Percentiles rank a stretch among this genome's conserved stretches.
Evolutionary conservation across 1,140 invertebrate genomes (phyloP).

Genomic region (Triops longicaudatus): DNA sequence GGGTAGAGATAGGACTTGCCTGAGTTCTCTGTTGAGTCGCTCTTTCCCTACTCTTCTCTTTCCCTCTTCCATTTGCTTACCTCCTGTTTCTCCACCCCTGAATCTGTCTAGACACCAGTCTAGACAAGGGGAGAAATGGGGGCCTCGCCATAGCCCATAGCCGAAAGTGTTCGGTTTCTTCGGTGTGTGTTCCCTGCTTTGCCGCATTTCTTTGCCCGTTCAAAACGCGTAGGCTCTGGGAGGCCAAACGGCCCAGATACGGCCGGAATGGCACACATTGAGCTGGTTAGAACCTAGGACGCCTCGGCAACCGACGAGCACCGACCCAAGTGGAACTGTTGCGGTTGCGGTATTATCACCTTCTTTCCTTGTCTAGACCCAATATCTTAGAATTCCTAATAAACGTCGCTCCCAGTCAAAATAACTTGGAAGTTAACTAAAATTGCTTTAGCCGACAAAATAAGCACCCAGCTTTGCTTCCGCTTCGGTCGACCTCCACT

Average conservation of each 20-base stretch:
- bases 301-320: not conserved
- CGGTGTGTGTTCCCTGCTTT: not conserved
- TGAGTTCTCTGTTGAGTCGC: not conserved
- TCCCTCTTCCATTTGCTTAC: slow-evolving; percentile 11
- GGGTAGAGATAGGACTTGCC: not conserved
- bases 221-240: not conserved
- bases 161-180: slow-evolving; percentile 7
- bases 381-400: not conserved
- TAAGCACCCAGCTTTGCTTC: too few relatives aligned
- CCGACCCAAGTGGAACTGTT: not conserved
- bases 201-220: not conserved
- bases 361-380: not conserved
- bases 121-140: slow-evolving; percentile 11
- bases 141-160: not conserved
- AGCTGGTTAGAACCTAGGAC: not conserved
- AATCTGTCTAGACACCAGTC: slow-evolving; percentile 14
- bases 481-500: too few relatives aligned
- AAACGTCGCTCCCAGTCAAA: too few relatives aligned
- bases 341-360: not conserved
- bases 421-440: too few relatives aligned
- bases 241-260: not conserved
- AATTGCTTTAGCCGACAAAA: too few relatives aligned
- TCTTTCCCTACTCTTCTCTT: not conserved
- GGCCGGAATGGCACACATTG: not conserved
- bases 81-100: slow-evolving; percentile 6